phyloP scores from a whole-genome alignment of 2,888 invertebrate species.

The Graphium colonna region DNA sequence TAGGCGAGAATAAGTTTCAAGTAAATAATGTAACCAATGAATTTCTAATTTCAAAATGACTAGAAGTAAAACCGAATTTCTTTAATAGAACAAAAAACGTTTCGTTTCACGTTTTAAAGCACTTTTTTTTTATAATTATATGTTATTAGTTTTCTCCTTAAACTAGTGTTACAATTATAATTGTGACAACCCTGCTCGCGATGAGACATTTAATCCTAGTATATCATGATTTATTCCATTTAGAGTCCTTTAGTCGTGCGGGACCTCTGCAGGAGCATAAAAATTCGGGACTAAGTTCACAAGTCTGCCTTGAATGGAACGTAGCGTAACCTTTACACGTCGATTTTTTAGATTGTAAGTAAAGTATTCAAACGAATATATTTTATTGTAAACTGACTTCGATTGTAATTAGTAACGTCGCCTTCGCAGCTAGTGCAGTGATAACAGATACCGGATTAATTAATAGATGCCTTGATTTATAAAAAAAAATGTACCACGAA shows the following conservation, averaged over 20 bases:
- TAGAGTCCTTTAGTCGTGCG: background rate
- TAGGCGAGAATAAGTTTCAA: too few species aligned
- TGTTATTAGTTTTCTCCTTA: too few species aligned
- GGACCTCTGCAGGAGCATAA: conserved; percentile 6
- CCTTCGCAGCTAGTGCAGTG: conserved; percentile 73
- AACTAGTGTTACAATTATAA: too few species aligned
- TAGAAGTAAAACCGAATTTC: too few species aligned
- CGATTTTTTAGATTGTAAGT: conserved; percentile 50
- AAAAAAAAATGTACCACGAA: conserved; percentile 36
- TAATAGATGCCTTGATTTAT: conserved; percentile 39
- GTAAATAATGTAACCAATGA: too few species aligned
- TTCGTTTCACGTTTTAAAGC: too few species aligned
- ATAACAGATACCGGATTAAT: conserved; percentile 36
- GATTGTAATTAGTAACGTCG: conserved; percentile 53
- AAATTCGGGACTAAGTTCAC: conserved; percentile 38
- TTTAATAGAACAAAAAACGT: too few species aligned
- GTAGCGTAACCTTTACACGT: conserved; percentile 59
- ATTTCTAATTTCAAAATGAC: too few species aligned
- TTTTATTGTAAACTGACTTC: conserved; percentile 55
- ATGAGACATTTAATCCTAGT: background rate
- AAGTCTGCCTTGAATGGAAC: conserved; percentile 44
- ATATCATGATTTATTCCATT: conserved; percentile 2
- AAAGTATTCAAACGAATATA: conserved; percentile 49
- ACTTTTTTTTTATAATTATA: too few species aligned
- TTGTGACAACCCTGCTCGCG: background rate